These are phyloP conservation scores for Clistopyga incitator DNA, from an alignment of 2,888 invertebrate species.

Conservation along the genomic window DNA sequence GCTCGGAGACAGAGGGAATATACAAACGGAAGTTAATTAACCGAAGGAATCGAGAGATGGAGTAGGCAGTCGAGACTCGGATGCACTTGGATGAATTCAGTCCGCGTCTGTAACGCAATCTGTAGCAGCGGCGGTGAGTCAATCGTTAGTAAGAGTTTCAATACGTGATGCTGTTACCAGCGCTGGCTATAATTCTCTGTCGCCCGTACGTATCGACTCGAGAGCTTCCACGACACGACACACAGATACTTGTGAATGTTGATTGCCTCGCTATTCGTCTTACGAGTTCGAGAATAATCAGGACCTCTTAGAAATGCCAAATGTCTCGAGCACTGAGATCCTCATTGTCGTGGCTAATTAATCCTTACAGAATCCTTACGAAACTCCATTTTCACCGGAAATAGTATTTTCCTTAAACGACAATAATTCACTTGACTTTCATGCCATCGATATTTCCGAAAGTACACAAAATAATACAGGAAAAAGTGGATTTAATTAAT, in stretches of 20 bases:
- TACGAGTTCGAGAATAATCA: constrained; percentile 34
- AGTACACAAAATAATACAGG: too few relatives aligned
- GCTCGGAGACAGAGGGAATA: constrained; percentile 61
- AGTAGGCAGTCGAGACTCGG: constrained; percentile 46
- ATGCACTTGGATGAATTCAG: constrained; percentile 62
- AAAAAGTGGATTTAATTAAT: too few relatives aligned
- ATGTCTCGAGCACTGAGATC: constrained; percentile 7
- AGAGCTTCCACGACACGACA: constrained; percentile 12
- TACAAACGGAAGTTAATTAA: constrained; percentile 69
- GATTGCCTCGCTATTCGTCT: constrained; percentile 33
- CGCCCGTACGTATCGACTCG: constrained; percentile 18
- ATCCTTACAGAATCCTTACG: neutral
- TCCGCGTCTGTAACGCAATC: constrained; percentile 64
- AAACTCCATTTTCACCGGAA: neutral
- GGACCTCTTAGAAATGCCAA: constrained; percentile 24
- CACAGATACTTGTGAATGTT: constrained; percentile 49
- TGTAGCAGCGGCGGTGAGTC: constrained; percentile 52
- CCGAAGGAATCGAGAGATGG: constrained; percentile 52
- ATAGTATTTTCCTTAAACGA: neutral
- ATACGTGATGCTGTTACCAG: constrained; percentile 55
- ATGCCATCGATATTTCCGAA: too few relatives aligned
- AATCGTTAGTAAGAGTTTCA: constrained; percentile 62
- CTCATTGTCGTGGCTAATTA: neutral
- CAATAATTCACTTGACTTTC: too few relatives aligned
- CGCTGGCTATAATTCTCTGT: constrained; percentile 37